Conservation (phyloP, 53 echinoderm and acorn worm genomes). For the Echinarachnius parma region DNA sequence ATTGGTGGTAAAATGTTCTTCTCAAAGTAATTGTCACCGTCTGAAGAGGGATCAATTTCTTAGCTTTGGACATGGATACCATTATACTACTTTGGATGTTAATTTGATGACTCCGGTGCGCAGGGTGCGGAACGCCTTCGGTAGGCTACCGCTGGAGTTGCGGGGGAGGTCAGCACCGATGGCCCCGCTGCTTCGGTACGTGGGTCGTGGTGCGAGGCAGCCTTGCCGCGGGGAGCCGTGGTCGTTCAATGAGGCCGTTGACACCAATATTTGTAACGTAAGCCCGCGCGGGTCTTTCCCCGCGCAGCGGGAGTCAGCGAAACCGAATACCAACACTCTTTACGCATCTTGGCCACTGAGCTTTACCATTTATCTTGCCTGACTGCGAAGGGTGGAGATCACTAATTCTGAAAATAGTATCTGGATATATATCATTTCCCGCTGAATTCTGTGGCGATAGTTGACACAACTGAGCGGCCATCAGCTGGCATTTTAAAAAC, state of each 20-base stretch:
- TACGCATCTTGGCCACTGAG: conserved; percentile 31
- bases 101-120: conserved; percentile 16
- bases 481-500: no score
- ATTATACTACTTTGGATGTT: no score
- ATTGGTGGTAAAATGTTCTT: conserved; percentile 28
- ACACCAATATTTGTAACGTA: conserved; percentile 46
- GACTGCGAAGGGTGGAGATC: no score
- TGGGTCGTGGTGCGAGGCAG: no score
- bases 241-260: conserved; percentile 44
- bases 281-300: conserved; percentile 30
- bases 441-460: no score
- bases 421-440: no score
- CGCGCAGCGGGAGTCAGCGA: conserved; percentile 51
- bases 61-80: not conserved
- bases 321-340: conserved; percentile 38
- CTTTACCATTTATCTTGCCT: no score
- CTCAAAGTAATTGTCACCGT: conserved; percentile 14
- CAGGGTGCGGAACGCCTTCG: conserved; percentile 23
- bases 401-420: no score
- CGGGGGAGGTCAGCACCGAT: conserved; percentile 49
- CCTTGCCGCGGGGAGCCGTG: conserved; percentile 45
- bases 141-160: conserved; percentile 41
- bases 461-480: no score
- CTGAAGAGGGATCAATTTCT: not conserved
- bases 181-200: conserved; percentile 39